Evolutionary conservation across 2,113 vertebrate species (phyloP).

Genomic region (Cygnus buccinator): DNA sequence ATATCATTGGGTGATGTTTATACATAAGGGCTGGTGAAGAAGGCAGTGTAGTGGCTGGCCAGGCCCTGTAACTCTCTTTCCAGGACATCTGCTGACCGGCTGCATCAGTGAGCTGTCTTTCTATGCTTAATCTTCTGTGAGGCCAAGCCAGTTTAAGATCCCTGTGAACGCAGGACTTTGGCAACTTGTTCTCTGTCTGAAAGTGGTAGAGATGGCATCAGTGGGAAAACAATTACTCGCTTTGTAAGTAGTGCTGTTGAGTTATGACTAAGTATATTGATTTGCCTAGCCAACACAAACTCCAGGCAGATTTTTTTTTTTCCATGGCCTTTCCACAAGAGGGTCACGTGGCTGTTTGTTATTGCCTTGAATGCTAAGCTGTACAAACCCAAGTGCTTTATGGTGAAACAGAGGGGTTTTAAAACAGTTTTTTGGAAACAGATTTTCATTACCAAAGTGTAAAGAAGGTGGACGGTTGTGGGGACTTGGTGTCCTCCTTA

Average conservation of each 20-base stretch:
- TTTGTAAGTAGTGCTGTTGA: constrained; percentile 56
- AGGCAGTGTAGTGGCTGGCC: neutral
- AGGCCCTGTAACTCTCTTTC: neutral
- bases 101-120: neutral
- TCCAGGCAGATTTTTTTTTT: neutral
- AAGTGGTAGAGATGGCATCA: constrained; percentile 29
- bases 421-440: neutral
- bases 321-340: neutral
- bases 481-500: neutral
- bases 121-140: neutral
- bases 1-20: neutral
- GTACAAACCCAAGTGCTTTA: constrained; percentile 30
- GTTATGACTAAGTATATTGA: constrained; percentile 55
- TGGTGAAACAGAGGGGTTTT: constrained; percentile 16
- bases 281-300: constrained; percentile 54
- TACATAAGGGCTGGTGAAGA: neutral
- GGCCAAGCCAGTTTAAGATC: neutral
- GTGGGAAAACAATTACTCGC: constrained; percentile 50
- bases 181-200: neutral
- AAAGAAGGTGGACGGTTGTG: neutral
- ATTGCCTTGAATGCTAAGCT: constrained; percentile 2
- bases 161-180: neutral
- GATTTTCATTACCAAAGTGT: neutral
- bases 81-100: neutral
- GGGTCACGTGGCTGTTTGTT: constrained; percentile 28